Conservation (phyloP, 2,113 vertebrate genomes). For the Todiramphus saurophagus region DNA sequence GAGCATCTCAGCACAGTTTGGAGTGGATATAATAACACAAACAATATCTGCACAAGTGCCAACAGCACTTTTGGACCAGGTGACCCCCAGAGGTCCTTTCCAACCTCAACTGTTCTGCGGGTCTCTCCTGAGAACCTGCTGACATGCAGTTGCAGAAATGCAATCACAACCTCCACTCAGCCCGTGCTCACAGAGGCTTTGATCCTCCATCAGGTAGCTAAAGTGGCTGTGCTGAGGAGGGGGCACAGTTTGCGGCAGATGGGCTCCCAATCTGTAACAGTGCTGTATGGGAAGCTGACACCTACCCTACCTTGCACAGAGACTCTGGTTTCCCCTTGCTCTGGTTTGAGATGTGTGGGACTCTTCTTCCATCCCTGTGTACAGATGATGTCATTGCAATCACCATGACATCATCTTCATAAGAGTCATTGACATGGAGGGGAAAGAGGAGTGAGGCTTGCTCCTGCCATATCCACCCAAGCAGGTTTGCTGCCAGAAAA, state of each 20-base stretch:
- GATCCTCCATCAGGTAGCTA: neutral
- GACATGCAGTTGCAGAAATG: neutral
- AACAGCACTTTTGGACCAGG: neutral
- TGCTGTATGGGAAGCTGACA: neutral
- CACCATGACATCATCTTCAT: neutral
- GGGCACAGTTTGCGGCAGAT: neutral
- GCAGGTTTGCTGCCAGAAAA: neutral
- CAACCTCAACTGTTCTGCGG: neutral
- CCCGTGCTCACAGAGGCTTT: accelerated
- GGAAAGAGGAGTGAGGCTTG: neutral
- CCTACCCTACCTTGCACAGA: neutral
- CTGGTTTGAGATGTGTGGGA: neutral
- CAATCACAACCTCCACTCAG: too few species aligned
- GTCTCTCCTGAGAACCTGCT: neutral
- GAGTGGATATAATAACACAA: neutral
- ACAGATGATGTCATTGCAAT: neutral
- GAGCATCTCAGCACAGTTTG: neutral
- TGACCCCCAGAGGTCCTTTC: neutral
- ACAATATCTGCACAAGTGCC: neutral
- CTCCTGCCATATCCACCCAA: neutral
- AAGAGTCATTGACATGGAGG: neutral
- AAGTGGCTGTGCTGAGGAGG: neutral
- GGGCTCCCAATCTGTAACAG: neutral
- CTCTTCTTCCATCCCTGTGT: neutral
- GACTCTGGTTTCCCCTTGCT: neutral